Evolutionary conservation across 2,797 vertebrate genomes (phyloP), one percentile per base, ranked within the genome.

Genomic region (Odontamblyopus lacepedii): DNA sequence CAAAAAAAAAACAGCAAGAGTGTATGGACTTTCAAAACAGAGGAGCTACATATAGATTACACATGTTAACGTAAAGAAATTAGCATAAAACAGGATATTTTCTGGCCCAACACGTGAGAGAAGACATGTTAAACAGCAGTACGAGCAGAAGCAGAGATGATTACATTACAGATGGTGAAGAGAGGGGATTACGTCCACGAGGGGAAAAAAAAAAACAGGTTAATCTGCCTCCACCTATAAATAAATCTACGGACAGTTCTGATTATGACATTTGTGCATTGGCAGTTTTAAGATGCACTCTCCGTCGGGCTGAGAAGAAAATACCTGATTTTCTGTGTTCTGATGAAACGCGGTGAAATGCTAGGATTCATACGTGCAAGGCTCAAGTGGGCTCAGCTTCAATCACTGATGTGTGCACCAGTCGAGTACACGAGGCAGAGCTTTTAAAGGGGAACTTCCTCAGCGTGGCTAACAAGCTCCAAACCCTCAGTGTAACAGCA

Each of bases 271-370:
- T 57, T 38, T 56, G 7, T 60, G 38, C 62, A 60, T 78, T 48
- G 0, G 71, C 9, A 9, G 26, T 63, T 61, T 62, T 16, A 67
- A 76, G 71, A 73, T 69, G n/a, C 15, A 67, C 30, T 51, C 73
- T 11, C 63, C 66, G 76, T 61, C 5, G 35, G 18, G 38, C 64
- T 16, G 59, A 55, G 70, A 79, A 65, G 67, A 7, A 38, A n/a
- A 67, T 78, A 57, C 82, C 80, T 77, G 72, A 30, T 74, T 70
- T 80, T 5, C 69, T 78, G 74, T 71, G 65, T 67, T 80, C 78
- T 74, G 44, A 91, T 82, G 88, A 88, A 87, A 91, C 79, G 73
- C 70, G 15, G 60, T 79, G 90, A 86, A 91, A 91, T 80, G 60
- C 60, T 75, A 66, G 75, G 75, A 78, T 85, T 84, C 80, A 83